These are phyloP conservation scores for Hesperia comma DNA, from an alignment of 2,888 invertebrate genomes.

Conservation along the genomic window DNA sequence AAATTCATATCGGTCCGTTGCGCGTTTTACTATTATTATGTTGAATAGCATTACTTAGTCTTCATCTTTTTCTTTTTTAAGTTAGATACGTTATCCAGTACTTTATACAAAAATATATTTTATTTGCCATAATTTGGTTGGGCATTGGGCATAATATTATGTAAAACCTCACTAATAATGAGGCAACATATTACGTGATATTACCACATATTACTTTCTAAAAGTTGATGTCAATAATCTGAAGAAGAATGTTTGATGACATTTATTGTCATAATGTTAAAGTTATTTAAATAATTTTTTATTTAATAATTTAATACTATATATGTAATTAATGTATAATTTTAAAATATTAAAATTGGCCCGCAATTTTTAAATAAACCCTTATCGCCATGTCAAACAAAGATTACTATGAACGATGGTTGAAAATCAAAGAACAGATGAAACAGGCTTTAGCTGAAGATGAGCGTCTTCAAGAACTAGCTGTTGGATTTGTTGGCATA, in stretches of 20 bases:
- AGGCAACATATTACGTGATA: no score
- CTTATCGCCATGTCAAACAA: conserved; percentile 62
- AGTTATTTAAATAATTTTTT: background rate
- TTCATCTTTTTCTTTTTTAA: no score
- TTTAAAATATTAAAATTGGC: background rate
- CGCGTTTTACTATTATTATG: no score
- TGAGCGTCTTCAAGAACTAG: conserved; percentile 63
- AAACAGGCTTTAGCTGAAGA: conserved; percentile 59
- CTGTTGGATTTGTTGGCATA: conserved; percentile 58
- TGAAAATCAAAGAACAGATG: conserved; percentile 65
- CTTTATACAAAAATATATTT: no score
- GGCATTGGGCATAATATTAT: no score
- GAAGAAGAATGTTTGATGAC: conserved; percentile 9
- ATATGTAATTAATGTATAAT: background rate
- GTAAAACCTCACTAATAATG: no score
- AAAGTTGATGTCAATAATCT: no score
- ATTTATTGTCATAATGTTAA: background rate
- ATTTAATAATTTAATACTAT: conserved; percentile 6
- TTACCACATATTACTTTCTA: no score
- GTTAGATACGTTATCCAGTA: no score
- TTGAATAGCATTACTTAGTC: no score
- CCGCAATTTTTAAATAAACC: background rate
- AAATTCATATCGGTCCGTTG: no score
- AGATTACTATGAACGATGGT: conserved; percentile 69
- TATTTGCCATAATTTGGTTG: no score